These are phyloP conservation scores for Ephestia elutella DNA, from an alignment of 1,140 invertebrate species.

Conservation along the genomic window DNA sequence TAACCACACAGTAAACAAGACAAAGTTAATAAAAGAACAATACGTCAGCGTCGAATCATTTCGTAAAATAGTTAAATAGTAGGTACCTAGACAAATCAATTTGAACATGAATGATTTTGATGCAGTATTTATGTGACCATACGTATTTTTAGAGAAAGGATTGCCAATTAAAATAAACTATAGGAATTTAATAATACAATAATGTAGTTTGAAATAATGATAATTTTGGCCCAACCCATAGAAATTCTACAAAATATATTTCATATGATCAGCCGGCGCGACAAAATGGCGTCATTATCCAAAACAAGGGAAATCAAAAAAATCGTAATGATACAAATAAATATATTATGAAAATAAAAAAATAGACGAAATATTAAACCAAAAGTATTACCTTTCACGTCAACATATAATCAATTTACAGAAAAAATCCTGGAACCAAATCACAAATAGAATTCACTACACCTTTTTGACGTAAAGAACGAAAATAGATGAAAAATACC, in stretches of 20 bases:
- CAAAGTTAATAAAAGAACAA: background rate
- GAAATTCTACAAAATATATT: slow-evolving; percentile 51
- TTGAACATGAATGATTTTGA: background rate
- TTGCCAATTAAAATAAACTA: background rate
- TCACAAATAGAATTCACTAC: slow-evolving; percentile 57
- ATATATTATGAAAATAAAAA: slow-evolving; percentile 5
- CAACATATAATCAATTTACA: slow-evolving; percentile 39
- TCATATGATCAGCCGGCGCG: slow-evolving; percentile 66
- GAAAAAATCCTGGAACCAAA: slow-evolving; percentile 41
- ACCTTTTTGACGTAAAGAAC: slow-evolving; percentile 70
- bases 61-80: slow-evolving; percentile 2
- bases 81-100: background rate
- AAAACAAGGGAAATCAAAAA: slow-evolving; percentile 51
- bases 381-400: slow-evolving; percentile 29
- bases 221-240: slow-evolving; percentile 16
- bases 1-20: background rate
- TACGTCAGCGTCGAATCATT: background rate
- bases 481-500: slow-evolving; percentile 54
- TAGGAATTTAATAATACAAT: too few species aligned
- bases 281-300: slow-evolving; percentile 72
- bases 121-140: background rate
- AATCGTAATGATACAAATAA: background rate
- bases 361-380: slow-evolving; percentile 6
- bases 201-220: too few species aligned
- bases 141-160: background rate